These are phyloP conservation scores for Hetaerina titia DNA, from an alignment of 2,888 invertebrate species.

Conservation along the genomic window DNA sequence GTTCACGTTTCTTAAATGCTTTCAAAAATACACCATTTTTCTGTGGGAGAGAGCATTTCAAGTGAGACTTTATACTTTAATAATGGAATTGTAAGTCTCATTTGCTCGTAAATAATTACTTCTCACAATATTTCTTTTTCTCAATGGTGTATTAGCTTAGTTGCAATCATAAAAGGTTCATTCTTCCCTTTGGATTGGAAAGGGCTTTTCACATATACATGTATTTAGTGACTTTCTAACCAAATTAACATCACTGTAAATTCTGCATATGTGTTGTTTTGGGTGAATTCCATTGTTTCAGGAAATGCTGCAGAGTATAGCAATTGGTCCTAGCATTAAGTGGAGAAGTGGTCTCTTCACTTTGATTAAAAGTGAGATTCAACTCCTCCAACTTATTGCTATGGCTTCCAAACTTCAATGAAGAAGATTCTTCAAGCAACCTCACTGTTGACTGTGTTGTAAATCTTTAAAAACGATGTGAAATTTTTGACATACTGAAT, in stretches of 20 bases:
- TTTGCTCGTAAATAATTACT: background rate
- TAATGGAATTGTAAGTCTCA: constrained; percentile 50
- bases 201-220: background rate
- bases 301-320: background rate
- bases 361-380: constrained; percentile 84
- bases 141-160: background rate
- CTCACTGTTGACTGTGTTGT: background rate
- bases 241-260: background rate
- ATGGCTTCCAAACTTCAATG: constrained; percentile 72
- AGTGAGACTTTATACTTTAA: constrained; percentile 42
- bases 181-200: background rate
- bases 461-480: background rate
- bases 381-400: constrained; percentile 87
- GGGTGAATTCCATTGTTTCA: background rate
- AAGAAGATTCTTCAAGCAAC: background rate
- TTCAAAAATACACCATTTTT: background rate
- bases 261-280: background rate
- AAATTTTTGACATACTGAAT: background rate
- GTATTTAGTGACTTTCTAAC: background rate
- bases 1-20: background rate
- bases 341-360: constrained; percentile 85
- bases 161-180: background rate
- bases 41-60: constrained; percentile 1
- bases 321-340: constrained; percentile 78
- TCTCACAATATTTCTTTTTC: background rate